phyloP scores from a whole-genome alignment of 2,113 vertebrate genomes.

The Thunnus maccoyii region DNA sequence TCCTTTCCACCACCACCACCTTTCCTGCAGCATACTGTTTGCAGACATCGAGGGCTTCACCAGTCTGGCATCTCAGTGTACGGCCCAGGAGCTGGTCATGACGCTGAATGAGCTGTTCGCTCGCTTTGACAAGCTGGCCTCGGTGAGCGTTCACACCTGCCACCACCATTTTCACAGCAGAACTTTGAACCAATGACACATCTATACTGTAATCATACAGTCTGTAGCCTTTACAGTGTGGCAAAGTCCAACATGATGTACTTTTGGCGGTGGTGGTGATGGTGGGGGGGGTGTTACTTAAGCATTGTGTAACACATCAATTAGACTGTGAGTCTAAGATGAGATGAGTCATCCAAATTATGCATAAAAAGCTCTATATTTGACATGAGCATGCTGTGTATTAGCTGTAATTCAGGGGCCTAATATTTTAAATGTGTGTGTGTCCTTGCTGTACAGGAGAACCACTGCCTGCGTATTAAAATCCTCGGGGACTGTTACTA shows the following conservation, averaged over 20 bases:
- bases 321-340: conserved; percentile 20
- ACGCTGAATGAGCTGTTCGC: conserved; percentile 97
- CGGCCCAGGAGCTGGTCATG: conserved; percentile 98
- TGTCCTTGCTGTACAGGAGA: conserved; percentile 86
- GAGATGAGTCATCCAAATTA: conserved; percentile 47
- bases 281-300: conserved; percentile 11
- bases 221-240: conserved; percentile 15
- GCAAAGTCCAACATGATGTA: conserved; percentile 32
- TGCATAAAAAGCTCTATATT: conserved; percentile 21
- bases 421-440: conserved; percentile 17
- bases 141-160: conserved; percentile 84
- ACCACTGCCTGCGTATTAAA: conserved; percentile 97
- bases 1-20: background rate
- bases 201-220: conserved; percentile 17
- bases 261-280: background rate
- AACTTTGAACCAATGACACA: conserved; percentile 29
- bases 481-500: conserved; percentile 98
- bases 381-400: conserved; percentile 26
- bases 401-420: conserved; percentile 17
- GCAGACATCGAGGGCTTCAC: conserved; percentile 98
- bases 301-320: conserved; percentile 47
- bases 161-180: conserved; percentile 11
- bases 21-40: conserved; percentile 92
- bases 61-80: conserved; percentile 97
- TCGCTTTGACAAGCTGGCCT: conserved; percentile 96